These are phyloP conservation scores for Ataeniobius toweri DNA, from an alignment of 2,797 vertebrate genomes.

Conservation along the genomic window DNA sequence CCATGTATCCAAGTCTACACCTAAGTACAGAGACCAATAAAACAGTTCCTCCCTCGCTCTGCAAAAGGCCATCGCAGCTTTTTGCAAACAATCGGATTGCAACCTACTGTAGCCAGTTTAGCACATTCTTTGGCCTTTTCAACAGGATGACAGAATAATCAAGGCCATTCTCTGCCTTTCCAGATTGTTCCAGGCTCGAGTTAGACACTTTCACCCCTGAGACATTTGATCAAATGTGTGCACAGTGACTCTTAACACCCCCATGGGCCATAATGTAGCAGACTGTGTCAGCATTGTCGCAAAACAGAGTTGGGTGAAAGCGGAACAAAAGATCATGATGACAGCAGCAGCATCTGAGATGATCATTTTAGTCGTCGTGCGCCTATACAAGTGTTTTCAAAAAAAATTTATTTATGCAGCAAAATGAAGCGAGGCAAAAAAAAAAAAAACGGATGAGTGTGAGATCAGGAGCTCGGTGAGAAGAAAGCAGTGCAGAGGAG, in stretches of 20 bases:
- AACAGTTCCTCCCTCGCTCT: slow-evolving; percentile 64
- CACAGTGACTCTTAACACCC: slow-evolving; percentile 63
- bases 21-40: not conserved
- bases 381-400: not conserved
- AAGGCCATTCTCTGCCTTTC: slow-evolving; percentile 79
- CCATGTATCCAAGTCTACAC: slow-evolving; percentile 19
- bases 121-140: slow-evolving; percentile 79
- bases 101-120: slow-evolving; percentile 82
- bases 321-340: slow-evolving; percentile 34
- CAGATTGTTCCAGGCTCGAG: slow-evolving; percentile 66
- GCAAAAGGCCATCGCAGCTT: slow-evolving; percentile 75
- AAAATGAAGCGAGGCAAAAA: not conserved
- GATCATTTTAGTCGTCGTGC: slow-evolving; percentile 24
- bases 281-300: slow-evolving; percentile 67
- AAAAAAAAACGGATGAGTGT: slow-evolving; percentile 21
- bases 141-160: slow-evolving; percentile 79
- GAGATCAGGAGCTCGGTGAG: slow-evolving; percentile 54
- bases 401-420: not conserved
- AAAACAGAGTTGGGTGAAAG: slow-evolving; percentile 45
- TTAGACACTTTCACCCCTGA: slow-evolving; percentile 67
- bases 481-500: slow-evolving; percentile 55
- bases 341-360: slow-evolving; percentile 47
- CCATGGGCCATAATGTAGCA: slow-evolving; percentile 57
- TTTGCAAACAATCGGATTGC: slow-evolving; percentile 71
- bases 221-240: slow-evolving; percentile 73